A percentile compares a stretch with the other conserved stretches of the same genome.
phyloP scores from a whole-genome alignment of 2,888 invertebrate genomes.

The Lasioglossum villosulum region DNA sequence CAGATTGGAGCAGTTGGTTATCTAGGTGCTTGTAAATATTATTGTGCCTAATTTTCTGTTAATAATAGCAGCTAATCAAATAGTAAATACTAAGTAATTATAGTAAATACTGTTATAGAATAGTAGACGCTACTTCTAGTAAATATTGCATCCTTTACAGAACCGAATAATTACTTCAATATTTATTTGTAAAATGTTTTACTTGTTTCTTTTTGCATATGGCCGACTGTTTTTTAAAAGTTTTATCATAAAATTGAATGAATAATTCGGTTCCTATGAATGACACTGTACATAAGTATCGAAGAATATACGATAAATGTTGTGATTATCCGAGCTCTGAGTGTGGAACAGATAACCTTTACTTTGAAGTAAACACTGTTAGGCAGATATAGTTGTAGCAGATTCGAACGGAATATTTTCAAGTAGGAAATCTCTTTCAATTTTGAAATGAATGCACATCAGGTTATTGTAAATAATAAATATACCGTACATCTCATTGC shows the following conservation, averaged over 20 bases:
- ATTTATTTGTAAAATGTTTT: too few species aligned
- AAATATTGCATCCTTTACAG: too few species aligned
- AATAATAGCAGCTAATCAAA: too few species aligned
- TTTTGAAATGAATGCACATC: neutral
- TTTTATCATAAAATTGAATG: neutral
- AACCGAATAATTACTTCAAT: too few species aligned
- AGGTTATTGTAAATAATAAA: neutral
- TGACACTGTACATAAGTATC: neutral
- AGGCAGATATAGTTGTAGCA: neutral
- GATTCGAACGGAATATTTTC: neutral
- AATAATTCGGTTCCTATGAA: neutral
- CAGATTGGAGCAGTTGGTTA: too few species aligned
- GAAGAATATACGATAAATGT: neutral
- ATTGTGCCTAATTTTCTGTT: too few species aligned
- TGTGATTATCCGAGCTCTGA: neutral
- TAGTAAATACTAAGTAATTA: too few species aligned
- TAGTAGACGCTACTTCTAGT: too few species aligned
- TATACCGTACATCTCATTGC: neutral
- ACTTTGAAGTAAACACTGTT: neutral
- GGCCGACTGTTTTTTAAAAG: neutral
- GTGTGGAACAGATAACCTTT: neutral
- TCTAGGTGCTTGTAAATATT: too few species aligned
- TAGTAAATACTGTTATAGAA: too few species aligned
- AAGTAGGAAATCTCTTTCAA: neutral
- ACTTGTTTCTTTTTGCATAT: too few species aligned